Evolutionary conservation across 2,797 vertebrate species (phyloP).

Genomic region (Gadopsis marmoratus): DNA sequence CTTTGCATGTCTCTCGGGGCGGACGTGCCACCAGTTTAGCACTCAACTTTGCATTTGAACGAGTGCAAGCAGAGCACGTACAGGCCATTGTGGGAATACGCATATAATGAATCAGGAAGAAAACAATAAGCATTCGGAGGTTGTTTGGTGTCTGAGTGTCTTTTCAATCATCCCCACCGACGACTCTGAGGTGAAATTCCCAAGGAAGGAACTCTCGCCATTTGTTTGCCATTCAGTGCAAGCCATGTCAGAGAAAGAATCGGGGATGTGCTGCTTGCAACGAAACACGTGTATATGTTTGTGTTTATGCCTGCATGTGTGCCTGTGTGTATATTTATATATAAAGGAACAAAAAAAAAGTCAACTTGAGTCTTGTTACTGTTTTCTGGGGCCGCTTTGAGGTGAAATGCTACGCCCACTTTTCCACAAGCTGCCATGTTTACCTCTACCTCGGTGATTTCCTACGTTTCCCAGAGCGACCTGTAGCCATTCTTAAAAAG

Average conservation of each 20-base stretch:
- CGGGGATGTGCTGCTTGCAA: constrained; percentile 4
- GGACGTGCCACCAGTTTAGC: constrained; percentile 37
- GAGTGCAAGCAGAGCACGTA: constrained; percentile 37
- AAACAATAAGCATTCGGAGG: constrained; percentile 64
- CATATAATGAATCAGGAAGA: constrained; percentile 66
- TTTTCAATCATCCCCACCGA: constrained; percentile 65
- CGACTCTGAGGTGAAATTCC: constrained; percentile 56
- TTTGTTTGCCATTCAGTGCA: constrained; percentile 42
- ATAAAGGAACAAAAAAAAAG: not conserved
- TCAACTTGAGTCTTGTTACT: not conserved
- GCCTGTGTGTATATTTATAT: not conserved
- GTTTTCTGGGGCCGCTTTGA: not conserved
- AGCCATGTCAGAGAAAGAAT: constrained; percentile 4
- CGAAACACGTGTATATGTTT: constrained; percentile 3
- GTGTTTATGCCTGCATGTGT: not conserved
- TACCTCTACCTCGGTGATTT: constrained; percentile 15
- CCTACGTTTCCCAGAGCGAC: constrained; percentile 14
- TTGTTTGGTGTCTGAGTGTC: constrained; percentile 58
- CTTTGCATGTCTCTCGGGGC: constrained; percentile 31
- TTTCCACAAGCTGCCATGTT: constrained; percentile 1
- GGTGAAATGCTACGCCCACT: constrained; percentile 1
- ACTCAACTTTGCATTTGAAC: constrained; percentile 47
- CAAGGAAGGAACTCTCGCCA: constrained; percentile 36
- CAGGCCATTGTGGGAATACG: constrained; percentile 46
- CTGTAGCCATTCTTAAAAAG: constrained; percentile 5